Evolutionary conservation across 2,113 vertebrate genomes (phyloP).

Genomic region (Callopanchax toddi): DNA sequence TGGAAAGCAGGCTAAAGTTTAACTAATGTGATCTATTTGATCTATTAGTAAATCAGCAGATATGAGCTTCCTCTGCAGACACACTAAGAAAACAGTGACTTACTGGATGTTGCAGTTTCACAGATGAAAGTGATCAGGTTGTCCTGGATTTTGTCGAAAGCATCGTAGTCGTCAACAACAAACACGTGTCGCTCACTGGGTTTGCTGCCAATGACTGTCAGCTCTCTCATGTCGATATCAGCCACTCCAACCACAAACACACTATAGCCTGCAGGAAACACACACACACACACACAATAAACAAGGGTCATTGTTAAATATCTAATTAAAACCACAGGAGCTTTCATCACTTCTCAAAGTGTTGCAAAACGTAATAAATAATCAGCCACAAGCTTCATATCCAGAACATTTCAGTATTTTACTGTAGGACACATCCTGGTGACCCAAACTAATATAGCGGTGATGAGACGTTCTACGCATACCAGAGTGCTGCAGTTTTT

Average conservation of each 20-base stretch:
- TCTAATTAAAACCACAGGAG: constrained; percentile 12
- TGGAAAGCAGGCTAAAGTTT: constrained; percentile 28
- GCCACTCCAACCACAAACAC: constrained; percentile 96
- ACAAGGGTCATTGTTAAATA: constrained; percentile 37
- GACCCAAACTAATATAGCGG: not conserved
- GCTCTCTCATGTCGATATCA: constrained; percentile 90
- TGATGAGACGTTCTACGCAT: constrained; percentile 36
- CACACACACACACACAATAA: constrained; percentile 9
- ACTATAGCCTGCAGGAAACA: constrained; percentile 87
- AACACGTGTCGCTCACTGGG: constrained; percentile 97
- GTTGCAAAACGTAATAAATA: constrained; percentile 37
- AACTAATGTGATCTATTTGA: not conserved
- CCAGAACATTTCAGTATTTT: constrained; percentile 4
- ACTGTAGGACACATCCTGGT: not conserved
- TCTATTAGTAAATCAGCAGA: not conserved
- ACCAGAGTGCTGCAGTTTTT: constrained; percentile 93
- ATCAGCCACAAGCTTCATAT: constrained; percentile 15
- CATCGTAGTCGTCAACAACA: constrained; percentile 95
- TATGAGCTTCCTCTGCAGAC: constrained; percentile 10
- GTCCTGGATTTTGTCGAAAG: constrained; percentile 97
- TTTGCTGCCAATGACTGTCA: constrained; percentile 94
- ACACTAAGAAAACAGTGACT: constrained; percentile 15
- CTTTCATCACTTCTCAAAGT: not conserved
- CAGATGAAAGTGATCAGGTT: constrained; percentile 98
- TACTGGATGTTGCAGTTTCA: constrained; percentile 98